Base-by-base conservation (phyloP, 2,888 invertebrate genomes). In the Mesorhabditis spiculigera region DNA sequence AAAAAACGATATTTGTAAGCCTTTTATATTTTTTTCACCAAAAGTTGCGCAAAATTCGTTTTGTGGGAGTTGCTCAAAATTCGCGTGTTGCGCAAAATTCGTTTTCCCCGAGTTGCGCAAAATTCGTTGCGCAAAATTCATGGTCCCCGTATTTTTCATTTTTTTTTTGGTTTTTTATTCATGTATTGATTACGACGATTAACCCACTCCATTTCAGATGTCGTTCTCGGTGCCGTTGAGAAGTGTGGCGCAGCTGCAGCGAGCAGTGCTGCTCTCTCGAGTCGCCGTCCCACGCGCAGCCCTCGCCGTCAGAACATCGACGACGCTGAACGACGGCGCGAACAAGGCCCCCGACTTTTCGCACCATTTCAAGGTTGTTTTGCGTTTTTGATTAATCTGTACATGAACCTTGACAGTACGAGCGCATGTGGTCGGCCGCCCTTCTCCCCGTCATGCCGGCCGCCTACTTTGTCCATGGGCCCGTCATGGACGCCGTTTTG, bases 381-480 rank as follows among this genome's bases (percentile, higher is more conserved):
- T 50, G 8, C n/a, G n/a, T 13, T 13, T 50, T 50, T 3, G 58
- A 13, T 2, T 5, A 5, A 45, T 45, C 16, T 5, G n/a, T n/a
- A n/a, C n/a, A 86, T 86, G 86, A 81, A 45, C 64, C 10, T 58
- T 63, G 73, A 50, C 63, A 86, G 81, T 78, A 86, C 44, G 88
- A 88, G 77, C 80, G 88, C 45, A 74, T 84, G 66, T 83, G 86
- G 68, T 86, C 87, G 28, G 81, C 86, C 43, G 85, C 84, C 62
- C 86, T 88, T 85, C 70, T 87, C 45, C 87, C 87, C 4, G 79
- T 88, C 45, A 85, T 88, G 78, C 88, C 88, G 6, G 84, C 86
- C 5, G 85, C 87, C 44, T 84, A 87, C 67, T 85, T 87, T 74
- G 74, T 86, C 68, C 88, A 87, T 74, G 85, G 85, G 58, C 85